Evolutionary conservation across 2,797 vertebrate genomes (phyloP).

Genomic region (Amphiprion clarkii): DNA sequence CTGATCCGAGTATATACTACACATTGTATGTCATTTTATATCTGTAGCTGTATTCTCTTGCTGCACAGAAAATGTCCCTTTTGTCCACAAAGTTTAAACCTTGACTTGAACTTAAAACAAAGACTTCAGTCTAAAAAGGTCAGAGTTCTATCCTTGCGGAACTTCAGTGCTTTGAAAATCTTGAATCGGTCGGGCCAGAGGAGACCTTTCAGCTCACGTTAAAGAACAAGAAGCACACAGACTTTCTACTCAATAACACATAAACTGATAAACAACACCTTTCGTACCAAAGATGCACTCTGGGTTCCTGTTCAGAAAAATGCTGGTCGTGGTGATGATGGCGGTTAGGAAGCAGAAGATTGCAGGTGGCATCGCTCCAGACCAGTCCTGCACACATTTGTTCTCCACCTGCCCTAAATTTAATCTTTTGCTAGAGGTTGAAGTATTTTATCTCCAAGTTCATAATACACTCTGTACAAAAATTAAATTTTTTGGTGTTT

Average conservation of each 20-base stretch:
- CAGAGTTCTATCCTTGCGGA: background rate
- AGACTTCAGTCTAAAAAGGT: background rate
- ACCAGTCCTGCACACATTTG: constrained; percentile 49
- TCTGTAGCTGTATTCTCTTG: too few relatives aligned
- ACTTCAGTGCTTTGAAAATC: background rate
- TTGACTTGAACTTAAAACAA: too few relatives aligned
- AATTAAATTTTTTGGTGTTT: constrained; percentile 46
- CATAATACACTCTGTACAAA: constrained; percentile 42
- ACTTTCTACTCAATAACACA: background rate
- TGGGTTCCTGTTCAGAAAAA: constrained; percentile 1
- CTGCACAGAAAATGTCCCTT: too few relatives aligned
- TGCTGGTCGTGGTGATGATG: constrained; percentile 12
- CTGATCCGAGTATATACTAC: too few relatives aligned
- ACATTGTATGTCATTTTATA: too few relatives aligned
- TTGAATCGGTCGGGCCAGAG: background rate
- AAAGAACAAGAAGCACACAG: background rate
- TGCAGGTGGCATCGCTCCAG: constrained; percentile 19
- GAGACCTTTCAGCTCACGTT: background rate
- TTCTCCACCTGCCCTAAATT: constrained; percentile 44
- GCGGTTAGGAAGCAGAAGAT: constrained; percentile 20
- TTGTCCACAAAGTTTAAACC: too few relatives aligned
- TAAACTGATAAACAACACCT: constrained; percentile 8
- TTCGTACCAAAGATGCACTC: background rate
- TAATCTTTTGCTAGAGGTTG: constrained; percentile 42
- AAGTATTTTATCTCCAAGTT: constrained; percentile 49